Conservation (phyloP, 2,888 invertebrate species). For the Alloplasta piceator region DNA sequence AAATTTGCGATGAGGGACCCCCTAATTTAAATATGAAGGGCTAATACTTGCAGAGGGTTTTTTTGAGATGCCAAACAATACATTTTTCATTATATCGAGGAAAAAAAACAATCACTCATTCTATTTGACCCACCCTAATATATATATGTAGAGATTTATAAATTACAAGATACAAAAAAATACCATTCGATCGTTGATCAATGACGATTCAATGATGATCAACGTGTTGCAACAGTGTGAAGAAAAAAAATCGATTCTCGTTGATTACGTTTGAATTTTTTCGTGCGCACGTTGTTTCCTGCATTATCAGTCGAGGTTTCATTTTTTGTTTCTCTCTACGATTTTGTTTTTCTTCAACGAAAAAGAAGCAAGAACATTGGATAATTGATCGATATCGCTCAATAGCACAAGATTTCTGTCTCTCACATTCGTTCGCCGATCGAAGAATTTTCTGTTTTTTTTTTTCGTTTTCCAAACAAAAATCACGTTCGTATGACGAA, state of each 20-base stretch:
- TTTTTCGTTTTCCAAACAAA: neutral
- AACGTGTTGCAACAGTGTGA: constrained; percentile 29
- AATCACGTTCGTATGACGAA: constrained; percentile 20
- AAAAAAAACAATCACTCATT: no score
- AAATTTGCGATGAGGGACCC: no score
- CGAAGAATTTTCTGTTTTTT: constrained; percentile 27
- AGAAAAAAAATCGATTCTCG: constrained; percentile 29
- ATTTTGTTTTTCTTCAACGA: constrained; percentile 29
- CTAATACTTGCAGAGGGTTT: no score
- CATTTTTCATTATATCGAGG: no score
- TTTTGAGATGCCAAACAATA: no score
- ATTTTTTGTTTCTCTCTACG: constrained; percentile 7
- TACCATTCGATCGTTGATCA: constrained; percentile 53
- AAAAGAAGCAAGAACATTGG: constrained; percentile 13
- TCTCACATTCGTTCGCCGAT: constrained; percentile 34
- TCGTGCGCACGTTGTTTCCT: constrained; percentile 67
- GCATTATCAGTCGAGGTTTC: constrained; percentile 54
- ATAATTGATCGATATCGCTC: constrained; percentile 6
- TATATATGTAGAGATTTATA: neutral
- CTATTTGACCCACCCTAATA: no score
- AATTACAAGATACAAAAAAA: constrained; percentile 41
- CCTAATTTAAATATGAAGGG: no score
- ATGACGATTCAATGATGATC: constrained; percentile 43
- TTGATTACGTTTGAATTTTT: constrained; percentile 55
- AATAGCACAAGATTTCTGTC: constrained; percentile 11